These are phyloP conservation scores for Rhagium mordax DNA, from an alignment of 2,888 invertebrate genomes.

Conservation along the genomic window DNA sequence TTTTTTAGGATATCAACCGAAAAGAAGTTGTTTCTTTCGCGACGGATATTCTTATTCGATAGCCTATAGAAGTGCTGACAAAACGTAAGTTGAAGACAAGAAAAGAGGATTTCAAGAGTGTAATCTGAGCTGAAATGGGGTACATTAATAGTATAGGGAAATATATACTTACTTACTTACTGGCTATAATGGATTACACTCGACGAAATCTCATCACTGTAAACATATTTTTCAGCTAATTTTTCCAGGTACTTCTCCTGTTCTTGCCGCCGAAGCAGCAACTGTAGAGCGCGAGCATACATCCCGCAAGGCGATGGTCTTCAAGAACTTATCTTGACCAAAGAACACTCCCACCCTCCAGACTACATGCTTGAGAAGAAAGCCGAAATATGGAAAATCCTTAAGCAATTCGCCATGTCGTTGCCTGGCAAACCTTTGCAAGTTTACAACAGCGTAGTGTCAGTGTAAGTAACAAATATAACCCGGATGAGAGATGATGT, in stretches of 20 bases:
- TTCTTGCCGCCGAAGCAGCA: constrained; percentile 45
- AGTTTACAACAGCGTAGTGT: constrained; percentile 54
- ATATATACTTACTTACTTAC: neutral
- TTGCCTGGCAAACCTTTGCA: constrained; percentile 52
- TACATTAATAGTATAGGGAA: too few species aligned
- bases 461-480: constrained; percentile 49
- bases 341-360: constrained; percentile 59
- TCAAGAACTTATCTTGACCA: constrained; percentile 53
- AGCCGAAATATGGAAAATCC: constrained; percentile 51
- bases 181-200: neutral
- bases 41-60: constrained; percentile 45
- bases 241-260: constrained; percentile 45
- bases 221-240: neutral
- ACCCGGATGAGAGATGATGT: neutral
- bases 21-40: constrained; percentile 41
- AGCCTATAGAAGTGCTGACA: constrained; percentile 35
- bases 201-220: neutral
- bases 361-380: constrained; percentile 52
- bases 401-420: constrained; percentile 52
- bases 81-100: constrained; percentile 37
- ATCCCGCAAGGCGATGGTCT: constrained; percentile 51
- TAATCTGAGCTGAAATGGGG: neutral
- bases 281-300: constrained; percentile 58
- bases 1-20: constrained; percentile 42
- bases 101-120: neutral